Evolutionary conservation across 2,888 invertebrate species (phyloP), one percentile per base, ranked within the genome.

Genomic region (Epicampocera succincta): DNA sequence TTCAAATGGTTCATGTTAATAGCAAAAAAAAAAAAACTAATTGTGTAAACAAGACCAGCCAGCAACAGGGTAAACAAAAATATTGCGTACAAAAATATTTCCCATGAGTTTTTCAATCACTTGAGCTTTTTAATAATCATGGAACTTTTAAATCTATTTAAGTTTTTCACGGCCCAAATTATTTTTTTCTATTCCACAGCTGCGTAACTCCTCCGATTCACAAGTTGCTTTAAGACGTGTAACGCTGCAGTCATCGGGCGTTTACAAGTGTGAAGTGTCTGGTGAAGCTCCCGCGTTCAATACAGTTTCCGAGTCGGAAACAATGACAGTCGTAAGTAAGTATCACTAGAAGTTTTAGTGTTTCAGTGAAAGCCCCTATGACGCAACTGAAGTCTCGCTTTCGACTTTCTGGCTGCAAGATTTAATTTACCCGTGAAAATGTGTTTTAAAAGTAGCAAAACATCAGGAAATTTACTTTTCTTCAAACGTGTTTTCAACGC

Each of bases 271-370:
- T 89, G 95, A 95, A 89, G 95, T 95, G 78, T 95, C 95, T 15
- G 95, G 94, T 13, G 95, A 95, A 89, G 93, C 95, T 76, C 95
- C 96, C 13, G 94, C 95, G 80, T 96, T 96, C 91, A 94, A 94
- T 85, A 95, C 95, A 12, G 95, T 95, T 69, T 94, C 94, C 42
- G 94, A 94, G 88, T 94, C 94, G 87, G 93, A 94, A 50, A 94
- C 94, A 88, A 95, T 95, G 95, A 91, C 93, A 84, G 94, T 95
- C 86, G 94, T 95, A 84, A 95, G 95, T 95, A 92, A 93, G 94
- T 91, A 84, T 42, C 46, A 44, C 13, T 19, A 6, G 17, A 15
- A 21, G n/a, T 56, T 21, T 12, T 58, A 1, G 5, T 5, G 25
- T 13, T 1, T 46, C 3, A 33, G 8, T 15, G 15, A 8, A 46